phyloP scores from a whole-genome alignment of 2,113 vertebrate species.

The Indicator indicator region DNA sequence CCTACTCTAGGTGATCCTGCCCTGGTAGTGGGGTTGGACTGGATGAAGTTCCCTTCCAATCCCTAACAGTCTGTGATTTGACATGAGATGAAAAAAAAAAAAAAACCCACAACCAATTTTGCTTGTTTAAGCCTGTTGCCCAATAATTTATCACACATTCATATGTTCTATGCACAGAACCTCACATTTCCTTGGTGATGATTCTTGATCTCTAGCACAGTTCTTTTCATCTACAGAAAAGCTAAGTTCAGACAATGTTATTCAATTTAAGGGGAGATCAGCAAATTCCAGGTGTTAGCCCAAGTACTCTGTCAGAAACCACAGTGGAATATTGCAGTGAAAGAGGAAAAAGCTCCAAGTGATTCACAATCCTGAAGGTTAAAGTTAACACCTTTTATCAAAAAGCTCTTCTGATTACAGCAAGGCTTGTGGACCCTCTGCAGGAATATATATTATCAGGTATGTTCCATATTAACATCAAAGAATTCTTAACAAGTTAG shows the following conservation, averaged over 20 bases:
- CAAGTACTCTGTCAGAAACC: neutral
- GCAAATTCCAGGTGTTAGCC: neutral
- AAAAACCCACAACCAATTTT: neutral
- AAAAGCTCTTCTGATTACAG: neutral
- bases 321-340: neutral
- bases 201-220: neutral
- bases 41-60: too few species aligned
- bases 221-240: neutral
- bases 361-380: neutral
- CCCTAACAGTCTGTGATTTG: neutral
- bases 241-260: neutral
- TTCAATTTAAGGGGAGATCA: neutral
- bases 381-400: neutral
- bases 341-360: fast-evolving
- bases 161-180: neutral
- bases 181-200: neutral
- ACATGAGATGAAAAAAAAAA: neutral
- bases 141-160: neutral
- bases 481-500: neutral
- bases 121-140: neutral
- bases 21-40: too few species aligned
- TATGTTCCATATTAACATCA: neutral
- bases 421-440: neutral
- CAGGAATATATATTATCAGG: neutral
- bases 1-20: too few species aligned